phyloP scores from a whole-genome alignment of 2,888 invertebrate species.

The Orthosia incerta region DNA sequence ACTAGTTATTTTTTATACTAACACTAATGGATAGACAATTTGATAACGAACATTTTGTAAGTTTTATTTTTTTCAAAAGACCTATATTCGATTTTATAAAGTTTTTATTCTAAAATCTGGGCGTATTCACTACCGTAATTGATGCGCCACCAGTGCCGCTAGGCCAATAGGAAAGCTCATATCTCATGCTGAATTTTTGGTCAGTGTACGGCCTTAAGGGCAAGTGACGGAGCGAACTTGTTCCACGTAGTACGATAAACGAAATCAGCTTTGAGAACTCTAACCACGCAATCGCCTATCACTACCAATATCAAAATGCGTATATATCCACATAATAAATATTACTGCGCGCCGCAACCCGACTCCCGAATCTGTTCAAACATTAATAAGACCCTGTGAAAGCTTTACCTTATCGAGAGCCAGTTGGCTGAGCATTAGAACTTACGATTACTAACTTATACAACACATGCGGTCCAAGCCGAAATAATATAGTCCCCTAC shows the following conservation, averaged over 20 bases:
- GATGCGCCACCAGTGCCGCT: too few species aligned
- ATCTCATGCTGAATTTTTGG: too few species aligned
- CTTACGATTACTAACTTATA: neutral
- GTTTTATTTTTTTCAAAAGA: too few species aligned
- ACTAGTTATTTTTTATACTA: too few species aligned
- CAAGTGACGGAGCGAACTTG: too few species aligned
- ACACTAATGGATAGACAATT: too few species aligned
- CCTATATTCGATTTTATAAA: too few species aligned
- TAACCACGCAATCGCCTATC: neutral
- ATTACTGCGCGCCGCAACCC: neutral
- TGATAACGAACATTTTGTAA: too few species aligned
- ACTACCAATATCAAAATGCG: constrained; percentile 17
- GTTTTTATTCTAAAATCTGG: too few species aligned
- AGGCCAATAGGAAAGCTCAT: too few species aligned
- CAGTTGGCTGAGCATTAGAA: constrained; percentile 7
- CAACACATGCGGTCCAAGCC: constrained; percentile 28
- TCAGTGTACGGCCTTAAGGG: too few species aligned
- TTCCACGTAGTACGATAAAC: neutral
- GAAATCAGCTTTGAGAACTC: neutral
- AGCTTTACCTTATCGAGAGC: constrained; percentile 33
- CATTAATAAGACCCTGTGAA: constrained; percentile 28
- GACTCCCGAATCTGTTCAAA: constrained; percentile 27
- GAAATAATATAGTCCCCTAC: constrained; percentile 53
- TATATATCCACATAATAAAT: constrained; percentile 21
- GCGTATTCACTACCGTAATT: too few species aligned